Base-by-base conservation (phyloP, 2,113 vertebrate genomes). In the Tricholaema leucomelas region DNA sequence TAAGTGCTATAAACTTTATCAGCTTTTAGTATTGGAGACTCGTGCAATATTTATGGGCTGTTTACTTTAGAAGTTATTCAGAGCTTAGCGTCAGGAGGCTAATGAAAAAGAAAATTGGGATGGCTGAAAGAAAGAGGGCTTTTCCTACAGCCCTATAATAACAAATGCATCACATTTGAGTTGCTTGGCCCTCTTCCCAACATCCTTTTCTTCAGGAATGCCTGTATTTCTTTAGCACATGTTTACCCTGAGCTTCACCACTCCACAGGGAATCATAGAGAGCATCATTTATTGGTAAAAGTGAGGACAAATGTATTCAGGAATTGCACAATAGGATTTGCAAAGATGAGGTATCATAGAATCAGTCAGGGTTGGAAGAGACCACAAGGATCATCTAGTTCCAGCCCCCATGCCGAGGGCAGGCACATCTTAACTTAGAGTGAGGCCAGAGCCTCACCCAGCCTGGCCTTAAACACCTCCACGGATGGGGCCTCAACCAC, bases 1-100 rank as follows among this genome's bases (percentile, higher is more conserved):
- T 98, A 98, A 97, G 96, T 95, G 96, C 96, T 97, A 98, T 98
- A 98, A 98, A 98, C 97, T 97, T 97, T 97, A 98, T 97, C 97
- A 97, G 97, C 96, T 97, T 97, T 98, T 97, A 97, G 96, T 97
- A 98, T 96, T 97, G 97, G 96, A 96, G 97, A 96, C 92, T 95
- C 88, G 60, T 97, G 92, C 95, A 97, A 95, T 98, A 98, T 98
- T 98, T 97, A 98, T 97, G 96, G 97, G 89, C 72, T 97, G 94
- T 95, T 98, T 97, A 97, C 96, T 96, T 97, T 91, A 90, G 82
- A 96, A 95, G 95, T 97, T 98, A 98, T 98, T 97, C 97, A 94
- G 95, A 86, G 91, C 88, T 96, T 91, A 96, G 94, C 96, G 2
- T 96, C 97, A 95, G 91, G 91, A 97, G 96, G 90, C 96, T 96